Evolutionary conservation across 1,140 invertebrate species (phyloP).

Genomic region (Lepeophtheirus salmonis): DNA sequence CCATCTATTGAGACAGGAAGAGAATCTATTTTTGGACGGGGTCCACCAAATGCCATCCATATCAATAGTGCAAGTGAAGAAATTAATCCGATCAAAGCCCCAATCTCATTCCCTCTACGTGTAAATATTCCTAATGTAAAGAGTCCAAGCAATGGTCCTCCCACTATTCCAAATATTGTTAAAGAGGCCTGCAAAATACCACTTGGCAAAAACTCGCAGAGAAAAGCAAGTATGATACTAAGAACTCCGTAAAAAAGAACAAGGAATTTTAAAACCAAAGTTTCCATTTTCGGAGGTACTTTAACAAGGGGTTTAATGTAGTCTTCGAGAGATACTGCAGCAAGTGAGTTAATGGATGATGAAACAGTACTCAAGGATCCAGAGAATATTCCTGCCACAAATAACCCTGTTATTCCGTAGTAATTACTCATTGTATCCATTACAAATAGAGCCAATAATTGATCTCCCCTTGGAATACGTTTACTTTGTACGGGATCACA

Average conservation of each 20-base stretch:
- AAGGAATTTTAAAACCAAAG: conserved; percentile 33
- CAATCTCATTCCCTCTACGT: background rate
- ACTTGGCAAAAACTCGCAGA: conserved; percentile 44
- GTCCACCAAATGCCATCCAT: conserved; percentile 44
- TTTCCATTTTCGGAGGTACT: background rate
- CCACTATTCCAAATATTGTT: conserved; percentile 56
- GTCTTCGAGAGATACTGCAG: conserved; percentile 68
- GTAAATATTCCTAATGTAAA: conserved; percentile 43
- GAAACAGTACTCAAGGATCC: conserved; percentile 67
- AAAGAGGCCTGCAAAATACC: conserved; percentile 50
- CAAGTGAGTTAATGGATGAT: conserved; percentile 58
- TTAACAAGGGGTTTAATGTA: conserved; percentile 37
- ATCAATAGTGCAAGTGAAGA: conserved; percentile 5
- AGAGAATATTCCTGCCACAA: conserved; percentile 61
- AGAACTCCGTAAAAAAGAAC: conserved; percentile 45
- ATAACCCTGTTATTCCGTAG: conserved; percentile 53
- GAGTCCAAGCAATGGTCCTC: conserved; percentile 54
- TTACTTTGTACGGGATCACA: conserved; percentile 47
- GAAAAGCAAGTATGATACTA: conserved; percentile 47
- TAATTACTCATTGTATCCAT: conserved; percentile 46
- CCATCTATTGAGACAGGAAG: conserved; percentile 35
- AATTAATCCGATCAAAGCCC: background rate
- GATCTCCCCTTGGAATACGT: conserved; percentile 33
- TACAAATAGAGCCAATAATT: conserved; percentile 54
- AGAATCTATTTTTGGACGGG: conserved; percentile 39